A percentile compares a stretch with the other conserved stretches of the same genome.
Conservation (phyloP, 2,797 vertebrate species). For the Poecilia velifera region DNA sequence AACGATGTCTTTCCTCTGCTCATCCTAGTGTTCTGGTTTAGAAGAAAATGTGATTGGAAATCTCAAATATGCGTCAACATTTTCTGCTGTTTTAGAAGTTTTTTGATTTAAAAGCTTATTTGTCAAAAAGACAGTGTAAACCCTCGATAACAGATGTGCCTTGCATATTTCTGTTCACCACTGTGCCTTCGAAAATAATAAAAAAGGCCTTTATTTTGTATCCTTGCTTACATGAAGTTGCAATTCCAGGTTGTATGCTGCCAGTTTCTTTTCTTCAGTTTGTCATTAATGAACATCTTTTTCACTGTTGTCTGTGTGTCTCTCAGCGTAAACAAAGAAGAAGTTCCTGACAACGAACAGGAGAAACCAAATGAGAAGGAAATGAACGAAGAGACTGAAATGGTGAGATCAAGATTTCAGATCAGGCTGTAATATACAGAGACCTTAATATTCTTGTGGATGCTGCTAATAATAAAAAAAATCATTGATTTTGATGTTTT, state of each 20-base stretch:
- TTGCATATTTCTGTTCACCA: conserved; percentile 4
- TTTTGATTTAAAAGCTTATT: conserved; percentile 26
- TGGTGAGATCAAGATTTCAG: conserved; percentile 70
- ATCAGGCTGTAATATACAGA: not conserved
- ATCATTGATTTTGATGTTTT: not conserved
- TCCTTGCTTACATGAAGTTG: not conserved
- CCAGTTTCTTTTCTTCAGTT: not conserved
- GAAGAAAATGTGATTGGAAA: not conserved
- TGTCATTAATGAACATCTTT: not conserved
- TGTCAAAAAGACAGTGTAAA: conserved; percentile 42
- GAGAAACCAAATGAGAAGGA: conserved; percentile 83
- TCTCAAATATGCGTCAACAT: not conserved
- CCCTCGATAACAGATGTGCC: not conserved
- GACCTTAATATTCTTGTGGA: not conserved
- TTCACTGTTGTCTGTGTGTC: conserved; percentile 47
- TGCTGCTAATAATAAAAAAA: not conserved
- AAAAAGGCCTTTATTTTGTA: not conserved
- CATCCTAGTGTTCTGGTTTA: not conserved
- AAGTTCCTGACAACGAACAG: conserved; percentile 88
- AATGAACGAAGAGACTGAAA: conserved; percentile 83
- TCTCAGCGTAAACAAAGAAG: conserved; percentile 87
- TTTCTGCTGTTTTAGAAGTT: not conserved
- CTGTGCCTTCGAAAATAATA: not conserved
- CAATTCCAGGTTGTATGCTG: conserved; percentile 8
- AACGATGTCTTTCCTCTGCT: not conserved